Base-by-base conservation (phyloP, 2,797 vertebrate species). In the Pangasius sanitwongsei region DNA sequence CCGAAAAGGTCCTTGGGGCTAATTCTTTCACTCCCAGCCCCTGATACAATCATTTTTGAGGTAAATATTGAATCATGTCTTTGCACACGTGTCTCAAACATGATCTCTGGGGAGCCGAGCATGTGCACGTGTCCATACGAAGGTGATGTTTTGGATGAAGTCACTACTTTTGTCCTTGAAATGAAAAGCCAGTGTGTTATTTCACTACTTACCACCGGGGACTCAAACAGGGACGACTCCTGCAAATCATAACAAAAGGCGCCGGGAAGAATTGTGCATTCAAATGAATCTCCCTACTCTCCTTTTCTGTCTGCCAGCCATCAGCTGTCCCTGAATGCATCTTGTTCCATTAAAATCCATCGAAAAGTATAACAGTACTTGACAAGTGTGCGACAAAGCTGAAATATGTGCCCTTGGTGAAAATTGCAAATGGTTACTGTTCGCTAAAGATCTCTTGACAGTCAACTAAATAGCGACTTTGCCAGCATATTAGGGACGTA, bases 121-220 rank as follows among this genome's bases (percentile, higher is more conserved):
- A n/a, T 57, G 81, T 1, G 48, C 23, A 57, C 6, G 37, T 83
- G 69, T 84, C 59, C 25, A n/a, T 78, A 57, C 34, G 34, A 63
- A 88, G 69, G 87, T 69, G 74, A 61, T 59, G 37, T 86, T 87
- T 87, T 41, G 59, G 70, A 48, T 74, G 74, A 37, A 23, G 83
- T 82, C 31, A 13, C 65, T 67, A 55, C 81, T 85, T 78, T 67
- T 88, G 89, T 89, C 89, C 91, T 91, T 90, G 90, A 87, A 88
- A 88, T 85, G 53, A 89, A 91, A 91, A 85, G 83, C 77, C 88
- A 83, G 88, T 81, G 80, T 20, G 53, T 88, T 87, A 85, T 88
- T 90, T 82, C 69, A 77, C 44, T 83, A 59, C 83, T 90, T 84
- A 85, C 34, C 89, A 77, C 34, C 70, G 34, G 37, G 74, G 84